phyloP scores from a whole-genome alignment of 2,888 invertebrate genomes.

The Pseudanteris insignis region DNA sequence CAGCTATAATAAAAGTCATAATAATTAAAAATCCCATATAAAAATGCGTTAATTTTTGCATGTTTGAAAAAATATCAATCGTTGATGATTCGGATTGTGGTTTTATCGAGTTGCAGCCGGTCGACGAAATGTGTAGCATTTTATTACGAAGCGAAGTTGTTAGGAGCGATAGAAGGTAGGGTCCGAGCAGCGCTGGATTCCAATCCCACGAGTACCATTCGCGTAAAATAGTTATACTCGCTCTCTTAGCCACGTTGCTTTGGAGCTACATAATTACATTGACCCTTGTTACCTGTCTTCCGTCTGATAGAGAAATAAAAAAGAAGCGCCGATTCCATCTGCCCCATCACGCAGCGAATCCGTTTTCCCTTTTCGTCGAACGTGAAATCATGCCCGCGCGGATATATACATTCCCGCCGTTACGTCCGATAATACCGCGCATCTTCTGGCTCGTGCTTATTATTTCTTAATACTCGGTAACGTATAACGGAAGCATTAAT shows the following conservation, averaged over 20 bases:
- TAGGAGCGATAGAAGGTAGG: slow-evolving; percentile 40
- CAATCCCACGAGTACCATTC: slow-evolving; percentile 55
- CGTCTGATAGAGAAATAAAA: slow-evolving; percentile 44
- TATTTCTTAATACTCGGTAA: background rate
- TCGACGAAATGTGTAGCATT: slow-evolving; percentile 49
- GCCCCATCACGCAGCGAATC: slow-evolving; percentile 26
- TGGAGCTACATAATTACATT: slow-evolving; percentile 58
- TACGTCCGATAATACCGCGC: slow-evolving; percentile 12
- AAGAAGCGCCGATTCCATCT: slow-evolving; percentile 37
- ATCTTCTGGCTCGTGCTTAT: slow-evolving; percentile 2
- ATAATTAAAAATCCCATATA: too few relatives aligned
- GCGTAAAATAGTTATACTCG: slow-evolving; percentile 55
- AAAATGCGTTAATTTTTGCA: slow-evolving; percentile 5
- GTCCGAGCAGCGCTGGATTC: slow-evolving; percentile 46
- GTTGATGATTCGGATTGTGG: slow-evolving; percentile 41
- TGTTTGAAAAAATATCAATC: slow-evolving; percentile 29
- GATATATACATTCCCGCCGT: slow-evolving; percentile 21
- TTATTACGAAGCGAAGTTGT: slow-evolving; percentile 50
- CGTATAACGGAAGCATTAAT: too few relatives aligned
- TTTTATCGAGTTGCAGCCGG: slow-evolving; percentile 44
- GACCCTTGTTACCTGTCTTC: slow-evolving; percentile 53
- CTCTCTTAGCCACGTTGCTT: slow-evolving; percentile 51
- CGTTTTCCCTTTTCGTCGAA: slow-evolving; percentile 37
- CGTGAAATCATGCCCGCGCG: slow-evolving; percentile 13
- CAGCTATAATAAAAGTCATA: too few relatives aligned